phyloP scores from a whole-genome alignment of 2,888 invertebrate genomes.

The Junonia oenone region DNA sequence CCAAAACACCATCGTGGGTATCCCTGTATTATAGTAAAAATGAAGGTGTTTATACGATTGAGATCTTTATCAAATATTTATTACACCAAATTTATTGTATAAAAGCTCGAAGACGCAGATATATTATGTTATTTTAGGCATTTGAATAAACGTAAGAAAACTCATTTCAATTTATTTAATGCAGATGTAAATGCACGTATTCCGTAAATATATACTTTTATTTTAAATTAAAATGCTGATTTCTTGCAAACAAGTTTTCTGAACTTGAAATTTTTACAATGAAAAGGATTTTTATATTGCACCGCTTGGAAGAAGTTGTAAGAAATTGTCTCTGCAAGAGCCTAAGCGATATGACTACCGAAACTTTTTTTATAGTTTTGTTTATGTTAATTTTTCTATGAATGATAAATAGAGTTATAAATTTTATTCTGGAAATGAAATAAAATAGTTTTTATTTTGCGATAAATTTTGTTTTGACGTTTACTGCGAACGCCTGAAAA shows the following conservation, averaged over 20 bases:
- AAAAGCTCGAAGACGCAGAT: too few species aligned
- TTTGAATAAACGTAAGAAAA: background rate
- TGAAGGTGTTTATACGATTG: too few species aligned
- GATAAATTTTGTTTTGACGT: slow-evolving; percentile 12
- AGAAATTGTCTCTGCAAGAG: background rate
- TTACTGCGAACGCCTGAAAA: background rate
- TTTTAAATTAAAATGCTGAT: background rate
- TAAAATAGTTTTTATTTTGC: slow-evolving; percentile 10
- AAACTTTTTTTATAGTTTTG: slow-evolving; percentile 1
- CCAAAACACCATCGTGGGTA: too few species aligned
- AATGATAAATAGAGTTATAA: slow-evolving; percentile 7
- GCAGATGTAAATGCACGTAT: background rate
- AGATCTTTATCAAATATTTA: too few species aligned
- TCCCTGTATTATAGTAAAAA: too few species aligned
- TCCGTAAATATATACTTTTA: background rate
- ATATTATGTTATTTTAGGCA: too few species aligned
- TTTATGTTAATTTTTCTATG: slow-evolving; percentile 5
- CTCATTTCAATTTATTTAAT: background rate
- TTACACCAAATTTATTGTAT: too few species aligned
- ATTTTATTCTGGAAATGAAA: slow-evolving; percentile 5
- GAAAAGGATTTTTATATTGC: background rate
- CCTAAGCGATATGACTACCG: background rate
- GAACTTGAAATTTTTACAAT: background rate
- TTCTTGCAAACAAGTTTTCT: background rate
- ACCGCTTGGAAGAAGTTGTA: background rate